A percentile compares a stretch with the other conserved stretches of the same genome.
phyloP scores from a whole-genome alignment of 2,797 vertebrate species.

The Mormyrops attenuatus region DNA sequence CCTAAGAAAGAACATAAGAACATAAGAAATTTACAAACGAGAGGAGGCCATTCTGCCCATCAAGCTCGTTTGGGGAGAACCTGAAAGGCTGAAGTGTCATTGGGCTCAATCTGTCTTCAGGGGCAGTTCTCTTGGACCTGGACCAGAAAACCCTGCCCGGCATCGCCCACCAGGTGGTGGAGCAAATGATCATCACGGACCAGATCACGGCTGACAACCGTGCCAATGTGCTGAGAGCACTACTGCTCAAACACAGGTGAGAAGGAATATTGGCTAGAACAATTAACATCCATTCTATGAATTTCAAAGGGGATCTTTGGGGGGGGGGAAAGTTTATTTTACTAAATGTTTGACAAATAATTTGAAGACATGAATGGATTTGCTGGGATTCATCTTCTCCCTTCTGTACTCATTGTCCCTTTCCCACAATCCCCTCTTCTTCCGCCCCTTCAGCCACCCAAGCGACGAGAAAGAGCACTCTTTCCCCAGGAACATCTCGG shows the following conservation, averaged over 20 bases:
- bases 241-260: conserved; percentile 95
- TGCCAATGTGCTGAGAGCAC: conserved; percentile 84
- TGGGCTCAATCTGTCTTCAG: conserved; percentile 48
- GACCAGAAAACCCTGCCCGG: conserved; percentile 91
- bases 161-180: conserved; percentile 94
- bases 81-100: background rate
- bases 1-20: no score
- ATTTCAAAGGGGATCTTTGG: background rate
- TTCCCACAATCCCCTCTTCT: background rate
- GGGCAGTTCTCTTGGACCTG: conserved; percentile 87
- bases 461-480: conserved; percentile 90
- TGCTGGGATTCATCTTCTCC: no score
- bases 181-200: conserved; percentile 97
- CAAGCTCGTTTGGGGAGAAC: no score
- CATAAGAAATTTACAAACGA: no score
- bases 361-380: background rate
- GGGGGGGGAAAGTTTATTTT: background rate
- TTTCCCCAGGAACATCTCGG: conserved; percentile 91
- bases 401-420: background rate
- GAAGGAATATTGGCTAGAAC: background rate
- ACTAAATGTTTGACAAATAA: no score
- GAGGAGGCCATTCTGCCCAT: no score
- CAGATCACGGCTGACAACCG: conserved; percentile 94
- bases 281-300: background rate
- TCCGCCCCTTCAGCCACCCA: conserved; percentile 71